Evolutionary conservation across 2,888 invertebrate genomes (phyloP).

Genomic region (Serripes groenlandicus): DNA sequence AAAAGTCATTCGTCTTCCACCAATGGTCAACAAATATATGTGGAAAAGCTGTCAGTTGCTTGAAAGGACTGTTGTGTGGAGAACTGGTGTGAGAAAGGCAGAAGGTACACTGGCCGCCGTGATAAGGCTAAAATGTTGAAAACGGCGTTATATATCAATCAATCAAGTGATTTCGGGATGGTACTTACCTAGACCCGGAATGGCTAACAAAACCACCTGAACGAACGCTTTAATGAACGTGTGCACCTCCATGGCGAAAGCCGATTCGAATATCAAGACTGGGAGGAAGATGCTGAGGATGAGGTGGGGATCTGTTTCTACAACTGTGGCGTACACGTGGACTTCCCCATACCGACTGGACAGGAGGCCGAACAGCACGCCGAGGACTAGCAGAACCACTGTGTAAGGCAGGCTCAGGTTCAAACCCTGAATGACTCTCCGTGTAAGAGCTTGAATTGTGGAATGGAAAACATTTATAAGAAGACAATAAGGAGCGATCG

Average conservation of each 20-base stretch:
- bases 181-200: conserved; percentile 84
- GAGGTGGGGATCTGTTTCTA: conserved; percentile 84
- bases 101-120: no score
- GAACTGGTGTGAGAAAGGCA: no score
- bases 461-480: no score
- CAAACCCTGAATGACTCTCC: conserved; percentile 72
- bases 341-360: conserved; percentile 69
- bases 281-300: conserved; percentile 86
- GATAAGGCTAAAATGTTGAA: no score
- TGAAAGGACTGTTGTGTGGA: no score
- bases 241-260: conserved; percentile 86
- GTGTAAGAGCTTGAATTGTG: conserved; percentile 73
- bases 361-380: conserved; percentile 83
- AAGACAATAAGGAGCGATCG: no score
- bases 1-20: no score
- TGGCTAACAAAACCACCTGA: conserved; percentile 84
- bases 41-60: no score
- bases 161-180: no score
- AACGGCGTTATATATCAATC: no score
- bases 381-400: conserved; percentile 85
- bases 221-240: conserved; percentile 84
- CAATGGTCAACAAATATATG: no score
- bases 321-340: conserved; percentile 73
- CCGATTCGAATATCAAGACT: conserved; percentile 87
- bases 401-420: conserved; percentile 85